Conservation (phyloP, 1,140 invertebrate genomes). For the Druon quercuslanigerum region DNA sequence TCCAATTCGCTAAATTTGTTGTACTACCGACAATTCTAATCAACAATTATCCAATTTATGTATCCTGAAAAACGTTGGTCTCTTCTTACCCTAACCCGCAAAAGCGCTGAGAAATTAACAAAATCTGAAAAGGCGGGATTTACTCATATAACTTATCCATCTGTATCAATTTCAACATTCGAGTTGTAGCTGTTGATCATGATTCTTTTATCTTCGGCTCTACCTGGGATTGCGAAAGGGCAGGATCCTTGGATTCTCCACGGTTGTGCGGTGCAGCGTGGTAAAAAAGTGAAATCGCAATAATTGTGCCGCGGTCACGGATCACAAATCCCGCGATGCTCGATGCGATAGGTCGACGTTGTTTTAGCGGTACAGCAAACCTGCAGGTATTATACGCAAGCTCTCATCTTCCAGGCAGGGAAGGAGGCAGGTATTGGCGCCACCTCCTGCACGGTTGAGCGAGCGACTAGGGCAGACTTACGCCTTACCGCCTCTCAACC, state of each 20-base stretch:
- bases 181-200: not conserved
- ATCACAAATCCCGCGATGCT: constrained; percentile 50
- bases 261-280: constrained; percentile 2
- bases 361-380: constrained; percentile 43
- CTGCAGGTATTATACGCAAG: constrained; percentile 67
- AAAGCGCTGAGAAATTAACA: no score
- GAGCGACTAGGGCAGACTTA: constrained; percentile 72
- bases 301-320: constrained; percentile 54
- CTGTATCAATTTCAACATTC: not conserved
- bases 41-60: no score
- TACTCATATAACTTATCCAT: no score
- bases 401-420: constrained; percentile 63
- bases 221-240: not conserved
- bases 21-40: no score
- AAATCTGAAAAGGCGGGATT: no score
- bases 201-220: not conserved
- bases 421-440: constrained; percentile 71
- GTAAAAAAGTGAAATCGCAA: constrained; percentile 49
- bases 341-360: constrained; percentile 48
- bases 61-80: no score
- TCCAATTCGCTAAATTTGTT: no score
- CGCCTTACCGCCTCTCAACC: constrained; percentile 63
- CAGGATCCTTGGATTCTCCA: not conserved
- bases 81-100: no score
- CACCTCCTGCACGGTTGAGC: constrained; percentile 72